Conservation (phyloP, 2,113 vertebrate species). For the Neofelis nebulosa region DNA sequence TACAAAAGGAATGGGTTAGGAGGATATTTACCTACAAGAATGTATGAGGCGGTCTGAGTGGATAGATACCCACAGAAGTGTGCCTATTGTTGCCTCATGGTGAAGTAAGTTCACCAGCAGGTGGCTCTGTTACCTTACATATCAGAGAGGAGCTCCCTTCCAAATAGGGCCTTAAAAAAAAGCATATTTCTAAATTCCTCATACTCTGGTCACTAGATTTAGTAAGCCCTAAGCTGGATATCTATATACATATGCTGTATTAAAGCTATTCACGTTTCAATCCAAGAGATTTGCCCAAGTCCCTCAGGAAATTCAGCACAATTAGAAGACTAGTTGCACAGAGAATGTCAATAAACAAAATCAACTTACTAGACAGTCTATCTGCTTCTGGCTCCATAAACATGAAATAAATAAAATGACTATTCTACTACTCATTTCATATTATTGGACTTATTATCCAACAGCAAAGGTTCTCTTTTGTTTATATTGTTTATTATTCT, state of each 20-base stretch:
- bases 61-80: accelerated
- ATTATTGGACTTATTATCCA: neutral
- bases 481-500: neutral
- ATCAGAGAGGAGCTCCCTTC: accelerated
- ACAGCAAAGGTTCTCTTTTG: neutral
- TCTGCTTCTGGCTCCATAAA: neutral
- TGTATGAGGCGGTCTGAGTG: neutral
- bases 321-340: neutral
- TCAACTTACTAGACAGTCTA: neutral
- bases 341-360: neutral
- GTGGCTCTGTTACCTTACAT: conserved; percentile 59
- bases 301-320: neutral
- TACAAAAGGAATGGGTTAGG: neutral
- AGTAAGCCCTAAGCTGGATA: neutral
- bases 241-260: neutral
- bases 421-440: neutral
- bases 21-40: neutral
- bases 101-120: conserved; percentile 68
- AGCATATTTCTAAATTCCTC: neutral
- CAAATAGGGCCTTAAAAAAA: neutral
- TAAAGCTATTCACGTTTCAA: neutral
- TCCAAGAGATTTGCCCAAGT: neutral
- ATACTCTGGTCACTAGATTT: neutral
- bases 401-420: neutral
- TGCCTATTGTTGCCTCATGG: neutral